These are phyloP conservation scores for Chrysolina oricalcia DNA, from an alignment of 2,888 invertebrate genomes.

Conservation along the genomic window DNA sequence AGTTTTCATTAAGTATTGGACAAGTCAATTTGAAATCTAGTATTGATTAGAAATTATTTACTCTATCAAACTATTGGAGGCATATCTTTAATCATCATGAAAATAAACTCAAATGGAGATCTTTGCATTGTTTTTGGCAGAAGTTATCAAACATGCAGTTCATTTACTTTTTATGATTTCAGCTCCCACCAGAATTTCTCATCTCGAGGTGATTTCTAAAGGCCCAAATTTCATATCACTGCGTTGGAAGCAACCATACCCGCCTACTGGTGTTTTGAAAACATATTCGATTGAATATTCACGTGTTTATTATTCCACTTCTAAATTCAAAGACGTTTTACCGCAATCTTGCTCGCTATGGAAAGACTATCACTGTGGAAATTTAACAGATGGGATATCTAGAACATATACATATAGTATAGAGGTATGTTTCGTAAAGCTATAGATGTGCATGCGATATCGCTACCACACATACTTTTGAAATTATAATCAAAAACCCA, in stretches of 20 bases:
- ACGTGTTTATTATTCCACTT: not conserved
- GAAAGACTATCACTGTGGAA: constrained; percentile 53
- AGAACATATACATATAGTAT: constrained; percentile 8
- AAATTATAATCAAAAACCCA: no score
- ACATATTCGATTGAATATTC: constrained; percentile 49
- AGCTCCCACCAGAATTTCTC: constrained; percentile 47
- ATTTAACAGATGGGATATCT: constrained; percentile 26
- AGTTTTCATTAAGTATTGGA: no score
- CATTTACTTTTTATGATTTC: constrained; percentile 33
- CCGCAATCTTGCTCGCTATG: constrained; percentile 49
- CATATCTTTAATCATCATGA: no score
- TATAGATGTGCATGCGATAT: no score
- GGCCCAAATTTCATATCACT: constrained; percentile 54
- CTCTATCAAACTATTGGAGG: no score
- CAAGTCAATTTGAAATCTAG: no score
- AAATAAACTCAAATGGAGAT: not conserved
- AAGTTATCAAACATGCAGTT: not conserved
- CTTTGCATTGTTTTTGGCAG: not conserved
- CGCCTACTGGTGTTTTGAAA: constrained; percentile 59
- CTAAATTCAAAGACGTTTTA: not conserved
- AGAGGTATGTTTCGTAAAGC: constrained; percentile 32
- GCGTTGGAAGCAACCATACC: constrained; percentile 60
- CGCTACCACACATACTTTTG: no score
- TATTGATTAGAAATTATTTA: no score
- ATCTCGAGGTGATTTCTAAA: constrained; percentile 50